Evolutionary conservation across 2,113 vertebrate species (phyloP), one percentile per base, ranked within the genome.

Genomic region (Picathartes gymnocephalus): DNA sequence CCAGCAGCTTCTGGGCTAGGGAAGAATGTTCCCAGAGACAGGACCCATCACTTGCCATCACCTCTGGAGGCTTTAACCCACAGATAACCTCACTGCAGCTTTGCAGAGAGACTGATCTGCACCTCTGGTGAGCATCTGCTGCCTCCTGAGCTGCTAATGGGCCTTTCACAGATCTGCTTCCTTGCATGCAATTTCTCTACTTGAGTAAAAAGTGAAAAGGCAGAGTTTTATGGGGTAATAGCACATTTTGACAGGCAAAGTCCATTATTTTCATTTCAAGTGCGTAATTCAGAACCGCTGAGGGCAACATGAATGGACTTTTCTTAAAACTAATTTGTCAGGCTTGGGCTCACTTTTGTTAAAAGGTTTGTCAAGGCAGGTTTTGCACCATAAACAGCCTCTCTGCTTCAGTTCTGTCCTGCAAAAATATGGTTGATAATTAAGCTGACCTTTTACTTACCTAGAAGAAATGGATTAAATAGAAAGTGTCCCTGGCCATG

Each of bases 211-310:
- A 90, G 37, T 72, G 76, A 31, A 91, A 86, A 82, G 83, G 23
- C 33, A 72, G 72, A 69, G 53, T 83, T 92, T 88, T 88, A 90
- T 40, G 45, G 68, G 28, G 40, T 64, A 92, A 92, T 77, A 92
- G 47, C 76, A 91, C 20, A 76, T 53, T 86, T 65, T 80, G 82
- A 92, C 80, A 88, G 82, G 62, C 25, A 61, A 88, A 91, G 80
- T 73, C 83, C 76, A 66, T 92, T 90, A 95, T 83, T 93, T 95
- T 92, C 70, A 82, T 92, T 90, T 86, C 54, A 82, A 48, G 71
- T 53, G 31, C 11, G 11, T 17, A 77, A 80, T 80, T 90, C 64
- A 40, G 80, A 33, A 37, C 45, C 57, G 48, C 68, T 61, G 82
- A 82, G 62, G 53, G 50, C 57, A 74, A 71, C 73, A 51, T 10